These are phyloP conservation scores for Ciconia nigra DNA, from an alignment of 2,797 vertebrate species.

Conservation along the genomic window DNA sequence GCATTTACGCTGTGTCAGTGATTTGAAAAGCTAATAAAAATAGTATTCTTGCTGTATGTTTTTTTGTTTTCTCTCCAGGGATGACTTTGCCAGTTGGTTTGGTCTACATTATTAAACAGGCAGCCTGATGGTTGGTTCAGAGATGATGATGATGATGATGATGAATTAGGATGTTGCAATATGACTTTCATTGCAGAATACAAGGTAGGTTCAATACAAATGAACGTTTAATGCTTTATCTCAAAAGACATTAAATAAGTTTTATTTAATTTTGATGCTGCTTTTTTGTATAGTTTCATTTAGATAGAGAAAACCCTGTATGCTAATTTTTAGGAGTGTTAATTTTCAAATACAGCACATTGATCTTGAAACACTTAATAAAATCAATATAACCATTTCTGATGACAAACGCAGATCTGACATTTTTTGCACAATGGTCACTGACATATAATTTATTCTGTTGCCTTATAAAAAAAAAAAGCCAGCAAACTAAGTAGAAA, in stretches of 20 bases:
- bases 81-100: conserved; percentile 68
- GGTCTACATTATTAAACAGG: conserved; percentile 70
- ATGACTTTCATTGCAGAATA: conserved; percentile 74
- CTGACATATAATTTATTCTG: not conserved
- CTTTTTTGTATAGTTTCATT: not conserved
- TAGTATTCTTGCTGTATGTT: not conserved
- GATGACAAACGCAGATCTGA: not conserved
- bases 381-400: conserved; percentile 31
- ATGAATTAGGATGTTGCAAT: conserved; percentile 75
- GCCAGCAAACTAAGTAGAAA: not conserved
- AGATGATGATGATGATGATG: conserved; percentile 72
- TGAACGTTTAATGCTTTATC: not conserved
- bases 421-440: not conserved
- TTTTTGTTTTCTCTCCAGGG: conserved; percentile 54
- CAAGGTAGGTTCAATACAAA: conserved; percentile 61
- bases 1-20: not conserved
- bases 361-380: not conserved
- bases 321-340: not conserved
- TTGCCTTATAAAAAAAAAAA: not conserved
- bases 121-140: conserved; percentile 74
- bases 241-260: not conserved
- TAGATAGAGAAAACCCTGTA: not conserved
- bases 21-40: not conserved
- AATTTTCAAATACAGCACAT: not conserved
- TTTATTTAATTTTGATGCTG: not conserved